Percentiles rank a stretch among this genome's conserved stretches.
Evolutionary conservation across 1,140 invertebrate genomes (phyloP).

Genomic region (Caenorhabditis remanei): DNA sequence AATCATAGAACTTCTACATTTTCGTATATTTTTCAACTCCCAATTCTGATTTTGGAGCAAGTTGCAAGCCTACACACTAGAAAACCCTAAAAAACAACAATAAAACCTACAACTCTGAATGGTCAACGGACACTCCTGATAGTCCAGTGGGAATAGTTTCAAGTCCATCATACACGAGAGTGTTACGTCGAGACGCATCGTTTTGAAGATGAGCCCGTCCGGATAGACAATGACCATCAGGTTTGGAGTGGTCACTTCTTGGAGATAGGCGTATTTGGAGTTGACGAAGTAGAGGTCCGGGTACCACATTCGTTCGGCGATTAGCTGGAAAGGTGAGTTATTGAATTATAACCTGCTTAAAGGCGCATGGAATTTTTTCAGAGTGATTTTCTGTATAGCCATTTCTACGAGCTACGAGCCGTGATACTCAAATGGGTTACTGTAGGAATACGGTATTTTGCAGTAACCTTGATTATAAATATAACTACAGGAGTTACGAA

Average conservation of each 20-base stretch:
- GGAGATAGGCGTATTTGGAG: slow-evolving; percentile 76
- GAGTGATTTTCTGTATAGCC: too few species aligned
- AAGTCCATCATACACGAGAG: slow-evolving; percentile 77
- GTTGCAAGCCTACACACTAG: neutral
- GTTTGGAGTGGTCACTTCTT: slow-evolving; percentile 73
- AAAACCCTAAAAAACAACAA: slow-evolving; percentile 3
- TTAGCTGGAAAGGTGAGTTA: slow-evolving; percentile 58
- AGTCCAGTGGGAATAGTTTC: slow-evolving; percentile 69
- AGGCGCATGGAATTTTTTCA: too few species aligned
- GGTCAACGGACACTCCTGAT: slow-evolving; percentile 68
- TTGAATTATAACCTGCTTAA: neutral
- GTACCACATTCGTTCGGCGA: slow-evolving; percentile 70
- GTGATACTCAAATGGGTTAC: too few species aligned
- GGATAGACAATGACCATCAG: slow-evolving; percentile 76
- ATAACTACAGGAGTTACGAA: too few species aligned
- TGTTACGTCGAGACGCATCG: slow-evolving; percentile 77
- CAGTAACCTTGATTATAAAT: too few species aligned
- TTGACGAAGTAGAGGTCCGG: slow-evolving; percentile 77
- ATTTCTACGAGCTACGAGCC: too few species aligned
- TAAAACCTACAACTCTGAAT: slow-evolving; percentile 67
- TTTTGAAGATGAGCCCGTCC: slow-evolving; percentile 76
- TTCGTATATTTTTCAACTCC: too few species aligned
- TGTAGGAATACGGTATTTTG: too few species aligned
- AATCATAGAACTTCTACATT: too few species aligned
- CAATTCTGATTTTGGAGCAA: too few species aligned